Base-by-base conservation (phyloP, 1,140 invertebrate species). In the Dreissena polymorpha region DNA sequence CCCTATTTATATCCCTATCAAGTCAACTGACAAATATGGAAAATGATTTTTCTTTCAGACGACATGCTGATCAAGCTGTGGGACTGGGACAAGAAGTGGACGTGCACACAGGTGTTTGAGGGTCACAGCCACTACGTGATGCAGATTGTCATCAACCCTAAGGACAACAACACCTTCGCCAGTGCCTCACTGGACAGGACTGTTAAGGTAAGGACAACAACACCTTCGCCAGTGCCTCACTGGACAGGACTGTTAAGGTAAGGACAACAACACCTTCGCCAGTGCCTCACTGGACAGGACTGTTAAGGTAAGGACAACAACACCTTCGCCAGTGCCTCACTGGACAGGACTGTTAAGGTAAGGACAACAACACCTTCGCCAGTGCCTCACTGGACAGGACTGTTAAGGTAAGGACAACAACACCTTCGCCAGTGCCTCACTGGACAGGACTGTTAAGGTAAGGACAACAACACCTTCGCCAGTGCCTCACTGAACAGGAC, bases 121-220 rank as follows among this genome's bases (percentile, higher is more conserved):
- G 94, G 99, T 0, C 99, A 99, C 93, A 98, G 97, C 0, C 99
- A 99, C 92, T 99, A 99, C 92, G 98, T 99, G 0, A 99, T 99
- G 99, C 98, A 99, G 93, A 97, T 99, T 89, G 98, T 99, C 0
- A 97, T 99, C 86, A 99, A 99, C 94, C 99, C 99, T 0, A 99
- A 99, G 93, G 99, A 99, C 91, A 99, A 99, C 92, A 99, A 99
- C 92, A 99, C 98, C n/a, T 99, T 99, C 94, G 99, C 98, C 8
- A 99, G 97, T 91, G 99, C 98, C 29, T 99, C 98, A 25, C 94
- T 99, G 0, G 99, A 99, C 93, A 95, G 97, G 85, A 99, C 98
- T 0, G 96, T 99, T 10, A 99, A 99, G 95, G 97, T 96, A 92
- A 99, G 93, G 99, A 99, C 91, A 99, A 99, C 92, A 99, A 99